phyloP scores from a whole-genome alignment of 2,113 vertebrate genomes.

The Argyrosomus japonicus region DNA sequence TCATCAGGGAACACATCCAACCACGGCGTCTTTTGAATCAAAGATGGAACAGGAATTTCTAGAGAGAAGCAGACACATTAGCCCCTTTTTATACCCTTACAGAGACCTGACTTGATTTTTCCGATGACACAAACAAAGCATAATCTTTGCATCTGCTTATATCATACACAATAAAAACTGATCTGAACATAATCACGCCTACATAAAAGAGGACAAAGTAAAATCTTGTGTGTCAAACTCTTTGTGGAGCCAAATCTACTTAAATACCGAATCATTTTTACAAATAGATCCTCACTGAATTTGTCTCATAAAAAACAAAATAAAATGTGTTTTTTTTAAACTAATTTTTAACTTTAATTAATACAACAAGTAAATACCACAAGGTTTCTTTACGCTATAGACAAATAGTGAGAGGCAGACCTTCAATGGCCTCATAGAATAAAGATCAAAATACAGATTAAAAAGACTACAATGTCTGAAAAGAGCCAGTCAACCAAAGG shows the following conservation, averaged over 20 bases:
- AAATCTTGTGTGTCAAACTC: background rate
- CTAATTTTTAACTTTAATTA: background rate
- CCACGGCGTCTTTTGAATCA: conserved; percentile 7
- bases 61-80: background rate
- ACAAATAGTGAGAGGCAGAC: background rate
- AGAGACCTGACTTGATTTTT: background rate
- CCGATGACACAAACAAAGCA: too few relatives aligned
- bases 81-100: background rate
- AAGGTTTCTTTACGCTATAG: background rate
- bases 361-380: background rate
- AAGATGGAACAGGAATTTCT: conserved; percentile 62
- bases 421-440: background rate
- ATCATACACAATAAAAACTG: background rate
- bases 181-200: background rate
- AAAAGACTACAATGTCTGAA: too few relatives aligned
- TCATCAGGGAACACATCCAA: conserved; percentile 65
- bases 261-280: background rate
- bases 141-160: too few relatives aligned
- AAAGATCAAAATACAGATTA: background rate
- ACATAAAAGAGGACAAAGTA: background rate
- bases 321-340: background rate
- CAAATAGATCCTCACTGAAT: background rate
- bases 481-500: background rate
- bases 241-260: background rate
- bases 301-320: background rate